A percentile compares a stretch with the other conserved stretches of the same genome.
phyloP scores from a whole-genome alignment of 2,113 vertebrate genomes.

The Cathartes aura region DNA sequence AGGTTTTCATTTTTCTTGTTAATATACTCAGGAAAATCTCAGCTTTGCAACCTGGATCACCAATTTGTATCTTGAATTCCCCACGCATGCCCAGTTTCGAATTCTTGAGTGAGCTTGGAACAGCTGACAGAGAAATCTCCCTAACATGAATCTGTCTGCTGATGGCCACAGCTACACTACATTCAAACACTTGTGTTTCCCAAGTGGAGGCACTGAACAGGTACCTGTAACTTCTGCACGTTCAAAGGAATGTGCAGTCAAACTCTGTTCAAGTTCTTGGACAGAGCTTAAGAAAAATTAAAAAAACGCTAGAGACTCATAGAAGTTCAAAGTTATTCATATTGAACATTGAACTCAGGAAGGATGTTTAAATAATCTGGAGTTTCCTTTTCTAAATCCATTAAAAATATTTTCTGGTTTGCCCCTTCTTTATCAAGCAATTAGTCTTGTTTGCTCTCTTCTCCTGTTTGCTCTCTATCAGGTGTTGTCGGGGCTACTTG shows the following conservation, averaged over 20 bases:
- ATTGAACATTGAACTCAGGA: not conserved
- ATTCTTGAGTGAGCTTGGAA: not conserved
- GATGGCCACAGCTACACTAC: not conserved
- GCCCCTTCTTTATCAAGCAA: not conserved
- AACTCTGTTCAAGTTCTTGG: not conserved
- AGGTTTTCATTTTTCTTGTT: not conserved
- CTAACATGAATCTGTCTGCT: not conserved
- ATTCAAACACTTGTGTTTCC: not conserved
- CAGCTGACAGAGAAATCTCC: not conserved
- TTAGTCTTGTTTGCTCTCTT: not conserved
- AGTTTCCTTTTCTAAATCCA: not conserved
- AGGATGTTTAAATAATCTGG: not conserved
- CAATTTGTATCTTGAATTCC: not conserved
- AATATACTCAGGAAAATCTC: not conserved
- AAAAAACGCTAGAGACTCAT: not conserved
- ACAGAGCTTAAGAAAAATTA: not conserved
- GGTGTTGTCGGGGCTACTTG: not conserved
- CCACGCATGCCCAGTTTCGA: rapidly evolving
- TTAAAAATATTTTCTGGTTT: not conserved
- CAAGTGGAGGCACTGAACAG: not conserved
- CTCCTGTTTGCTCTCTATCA: not conserved
- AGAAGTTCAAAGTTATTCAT: not conserved
- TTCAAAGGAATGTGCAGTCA: not conserved
- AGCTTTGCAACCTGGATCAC: not conserved
- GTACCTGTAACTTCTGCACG: not conserved